Base-by-base conservation (phyloP, 2,888 invertebrate species). In the Tenthredo amoena region DNA sequence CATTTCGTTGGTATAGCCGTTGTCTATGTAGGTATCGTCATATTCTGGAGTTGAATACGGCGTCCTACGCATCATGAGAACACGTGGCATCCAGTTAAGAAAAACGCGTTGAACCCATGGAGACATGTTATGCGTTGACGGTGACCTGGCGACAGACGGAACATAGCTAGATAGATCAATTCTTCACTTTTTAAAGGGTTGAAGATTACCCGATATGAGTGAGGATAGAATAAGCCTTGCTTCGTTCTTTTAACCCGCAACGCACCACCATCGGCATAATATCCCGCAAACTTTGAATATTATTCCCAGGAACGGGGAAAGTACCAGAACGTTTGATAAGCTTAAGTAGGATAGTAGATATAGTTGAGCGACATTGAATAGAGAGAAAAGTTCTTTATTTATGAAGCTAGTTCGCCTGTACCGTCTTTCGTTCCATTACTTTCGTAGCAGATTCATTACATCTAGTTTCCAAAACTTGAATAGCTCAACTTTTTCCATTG, bases 111-210 rank as follows among this genome's bases (percentile, higher is more conserved):
- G 96, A 91, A 98, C 97, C 96, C 97, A 96, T 0, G 98, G 97
- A 0, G 98, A 97, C 98, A 99, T 98, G 89, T 97, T 97, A 93
- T 98, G 98, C 0, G 98, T 98, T 5, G 98, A 98, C 26, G 98
- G 98, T 0, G 98, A 98, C 93, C 98, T 98, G 92, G 89, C 87
- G 88, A 87, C 85, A 76, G 62, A 83, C 43, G 47, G 50, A 65
- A 31, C 18, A 10, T 2, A 26, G 31, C 4, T 31, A 18, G 9
- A n/a, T 15, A 37, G 1, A 55, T 26, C 7, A 18, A 76, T 50
- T 43, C 12, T 74, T 43, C 12, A 40, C 21, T 21, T n/a, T 74
- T 21, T 74, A 2, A 43, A 43, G 21, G 43, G 43, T 43, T 2
- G 10, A 43, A 74, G 74, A 74, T 74, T 21, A 43, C 43, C 43